phyloP scores from a whole-genome alignment of 1,140 invertebrate species.

The Drosophila serrata region DNA sequence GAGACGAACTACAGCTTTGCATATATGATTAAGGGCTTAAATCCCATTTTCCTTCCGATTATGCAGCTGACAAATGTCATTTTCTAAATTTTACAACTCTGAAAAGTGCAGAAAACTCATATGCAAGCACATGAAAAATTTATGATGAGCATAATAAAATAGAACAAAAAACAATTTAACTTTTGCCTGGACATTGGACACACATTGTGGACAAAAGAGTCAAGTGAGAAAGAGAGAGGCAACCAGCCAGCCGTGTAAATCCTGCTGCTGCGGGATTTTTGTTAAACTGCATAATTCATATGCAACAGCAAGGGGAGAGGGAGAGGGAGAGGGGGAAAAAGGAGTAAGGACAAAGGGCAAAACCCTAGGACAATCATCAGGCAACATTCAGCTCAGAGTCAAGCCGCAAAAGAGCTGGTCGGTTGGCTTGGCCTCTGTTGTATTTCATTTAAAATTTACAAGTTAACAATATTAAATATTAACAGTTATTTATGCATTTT shows the following conservation, averaged over 20 bases:
- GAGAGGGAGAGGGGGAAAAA: too few species aligned
- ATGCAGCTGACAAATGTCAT: conserved; percentile 69
- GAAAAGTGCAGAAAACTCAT: conserved; percentile 34
- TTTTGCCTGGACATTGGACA: conserved; percentile 47
- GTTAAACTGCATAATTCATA: conserved; percentile 83
- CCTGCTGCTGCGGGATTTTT: conserved; percentile 71
- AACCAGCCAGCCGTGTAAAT: conserved; percentile 65
- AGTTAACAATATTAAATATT: conserved; percentile 84
- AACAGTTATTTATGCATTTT: conserved; percentile 84
- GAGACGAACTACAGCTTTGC: conserved; percentile 21
- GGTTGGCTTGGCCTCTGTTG: conserved; percentile 34
- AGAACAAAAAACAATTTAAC: conserved; percentile 79
- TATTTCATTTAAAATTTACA: conserved; percentile 84
- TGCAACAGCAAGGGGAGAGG: conserved; percentile 16
- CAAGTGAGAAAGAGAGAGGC: conserved; percentile 1
- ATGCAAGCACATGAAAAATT: conserved; percentile 60
- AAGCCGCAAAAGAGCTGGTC: conserved; percentile 37
- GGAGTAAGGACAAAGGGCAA: neutral
- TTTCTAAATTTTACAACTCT: conserved; percentile 71
- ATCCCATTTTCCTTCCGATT: conserved; percentile 35
- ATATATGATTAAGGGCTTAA: conserved; percentile 38
- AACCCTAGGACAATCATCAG: conserved; percentile 49
- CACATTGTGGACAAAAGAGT: conserved; percentile 19
- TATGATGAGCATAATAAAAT: conserved; percentile 60
- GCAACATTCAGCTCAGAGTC: conserved; percentile 24